A percentile compares a stretch with the other conserved stretches of the same genome.
Conservation (phyloP, 2,888 invertebrate species). For the Orthonychiurus folsomi region DNA sequence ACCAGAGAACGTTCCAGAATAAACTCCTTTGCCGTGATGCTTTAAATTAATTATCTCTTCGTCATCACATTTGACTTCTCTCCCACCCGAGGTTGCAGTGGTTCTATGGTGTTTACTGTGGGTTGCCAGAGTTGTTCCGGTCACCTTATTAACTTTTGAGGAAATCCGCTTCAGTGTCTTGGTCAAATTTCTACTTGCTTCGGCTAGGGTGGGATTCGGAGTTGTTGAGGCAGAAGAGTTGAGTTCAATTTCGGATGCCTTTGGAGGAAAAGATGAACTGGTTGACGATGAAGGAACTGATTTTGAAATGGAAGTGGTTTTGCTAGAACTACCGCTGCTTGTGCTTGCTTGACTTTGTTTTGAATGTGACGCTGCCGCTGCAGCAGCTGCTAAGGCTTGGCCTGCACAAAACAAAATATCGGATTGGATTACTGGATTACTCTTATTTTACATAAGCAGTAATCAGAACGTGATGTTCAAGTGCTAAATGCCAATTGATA, state of each 20-base stretch:
- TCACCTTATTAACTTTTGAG: slow-evolving; percentile 68
- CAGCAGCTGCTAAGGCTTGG: neutral
- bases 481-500: too few species aligned
- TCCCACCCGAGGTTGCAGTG: neutral
- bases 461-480: too few species aligned
- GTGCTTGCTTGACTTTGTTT: neutral
- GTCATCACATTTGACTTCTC: slow-evolving; percentile 49
- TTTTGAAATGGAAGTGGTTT: too few species aligned
- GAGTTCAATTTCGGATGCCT: too few species aligned
- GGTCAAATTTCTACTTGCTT: slow-evolving; percentile 83
- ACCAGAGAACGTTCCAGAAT: slow-evolving; percentile 85
- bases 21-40: slow-evolving; percentile 88
- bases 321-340: too few species aligned
- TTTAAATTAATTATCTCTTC: slow-evolving; percentile 86
- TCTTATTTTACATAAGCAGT: too few species aligned
- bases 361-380: neutral
- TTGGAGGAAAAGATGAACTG: neutral
- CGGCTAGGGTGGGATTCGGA: slow-evolving; percentile 56
- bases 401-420: too few species aligned
- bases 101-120: neutral
- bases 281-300: neutral
- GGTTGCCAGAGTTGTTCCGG: neutral
- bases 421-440: too few species aligned
- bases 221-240: neutral
- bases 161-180: slow-evolving; percentile 82